phyloP scores from a whole-genome alignment of 1,140 invertebrate species.

The Zaprionus taronus region DNA sequence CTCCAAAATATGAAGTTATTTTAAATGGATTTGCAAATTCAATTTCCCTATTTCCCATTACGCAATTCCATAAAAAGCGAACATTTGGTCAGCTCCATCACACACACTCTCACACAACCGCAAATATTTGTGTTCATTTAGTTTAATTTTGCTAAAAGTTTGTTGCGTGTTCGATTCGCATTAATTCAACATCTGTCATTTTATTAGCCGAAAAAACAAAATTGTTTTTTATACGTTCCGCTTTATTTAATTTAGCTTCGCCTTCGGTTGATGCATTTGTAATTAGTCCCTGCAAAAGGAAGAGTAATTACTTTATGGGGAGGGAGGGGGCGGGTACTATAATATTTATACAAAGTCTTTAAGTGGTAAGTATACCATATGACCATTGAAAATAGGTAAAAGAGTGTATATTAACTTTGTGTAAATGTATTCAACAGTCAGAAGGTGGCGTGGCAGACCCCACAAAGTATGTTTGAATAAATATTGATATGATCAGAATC shows the following conservation, averaged over 20 bases:
- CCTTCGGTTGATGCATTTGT: conserved; percentile 10
- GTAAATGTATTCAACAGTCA: too few species aligned
- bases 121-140: conserved; percentile 16
- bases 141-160: conserved; percentile 75
- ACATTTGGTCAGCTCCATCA: conserved; percentile 22
- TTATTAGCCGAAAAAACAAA: conserved; percentile 71
- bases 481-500: too few species aligned
- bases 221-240: conserved; percentile 71
- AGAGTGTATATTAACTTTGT: too few species aligned
- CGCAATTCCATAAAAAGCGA: conserved; percentile 9
- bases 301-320: neutral
- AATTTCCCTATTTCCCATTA: conserved; percentile 15
- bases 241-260: conserved; percentile 24
- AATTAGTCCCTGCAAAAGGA: neutral
- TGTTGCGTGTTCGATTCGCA: conserved; percentile 69
- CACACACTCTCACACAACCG: conserved; percentile 1
- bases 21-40: neutral
- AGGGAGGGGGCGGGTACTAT: too few species aligned
- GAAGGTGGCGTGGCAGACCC: too few species aligned
- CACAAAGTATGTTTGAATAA: too few species aligned
- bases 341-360: too few species aligned
- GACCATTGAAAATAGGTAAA: too few species aligned
- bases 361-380: too few species aligned
- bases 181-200: conserved; percentile 67
- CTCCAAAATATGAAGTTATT: neutral